phyloP scores from a whole-genome alignment of 2,113 vertebrate genomes.

The Hemiprocne comata region DNA sequence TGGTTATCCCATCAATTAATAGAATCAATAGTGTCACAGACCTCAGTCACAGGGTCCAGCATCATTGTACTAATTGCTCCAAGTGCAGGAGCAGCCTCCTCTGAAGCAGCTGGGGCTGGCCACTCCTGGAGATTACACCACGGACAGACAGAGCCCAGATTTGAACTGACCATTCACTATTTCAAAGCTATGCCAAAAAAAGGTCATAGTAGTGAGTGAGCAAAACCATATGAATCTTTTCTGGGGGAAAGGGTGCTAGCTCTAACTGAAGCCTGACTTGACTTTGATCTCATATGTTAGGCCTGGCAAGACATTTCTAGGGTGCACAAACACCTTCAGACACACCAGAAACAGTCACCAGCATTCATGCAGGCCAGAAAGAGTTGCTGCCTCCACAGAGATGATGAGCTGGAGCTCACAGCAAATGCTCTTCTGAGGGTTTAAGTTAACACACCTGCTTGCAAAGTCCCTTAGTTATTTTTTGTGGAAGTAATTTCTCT shows the following conservation, averaged over 20 bases:
- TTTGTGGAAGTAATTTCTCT: not conserved
- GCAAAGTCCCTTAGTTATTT: not conserved
- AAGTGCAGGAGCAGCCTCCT: not conserved
- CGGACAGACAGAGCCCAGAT: not conserved
- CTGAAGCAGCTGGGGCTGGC: constrained; percentile 3
- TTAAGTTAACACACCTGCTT: not conserved
- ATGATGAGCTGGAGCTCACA: not conserved
- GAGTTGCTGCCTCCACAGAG: not conserved
- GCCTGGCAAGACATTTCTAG: not conserved
- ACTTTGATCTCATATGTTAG: not conserved
- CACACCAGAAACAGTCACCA: not conserved
- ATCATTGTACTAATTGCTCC: not conserved
- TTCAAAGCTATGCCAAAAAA: not conserved
- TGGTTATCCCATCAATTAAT: constrained; percentile 2
- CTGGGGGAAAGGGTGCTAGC: not conserved
- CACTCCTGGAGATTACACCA: not conserved
- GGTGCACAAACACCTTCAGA: not conserved
- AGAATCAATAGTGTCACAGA: not conserved
- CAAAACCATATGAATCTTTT: not conserved
- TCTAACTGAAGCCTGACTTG: not conserved
- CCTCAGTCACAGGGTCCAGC: not conserved
- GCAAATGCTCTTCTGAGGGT: not conserved
- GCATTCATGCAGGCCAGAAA: not conserved
- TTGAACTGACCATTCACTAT: not conserved
- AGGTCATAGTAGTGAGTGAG: not conserved